These are phyloP conservation scores for Mythimna ferrago DNA, from an alignment of 2,888 invertebrate genomes.

Conservation along the genomic window DNA sequence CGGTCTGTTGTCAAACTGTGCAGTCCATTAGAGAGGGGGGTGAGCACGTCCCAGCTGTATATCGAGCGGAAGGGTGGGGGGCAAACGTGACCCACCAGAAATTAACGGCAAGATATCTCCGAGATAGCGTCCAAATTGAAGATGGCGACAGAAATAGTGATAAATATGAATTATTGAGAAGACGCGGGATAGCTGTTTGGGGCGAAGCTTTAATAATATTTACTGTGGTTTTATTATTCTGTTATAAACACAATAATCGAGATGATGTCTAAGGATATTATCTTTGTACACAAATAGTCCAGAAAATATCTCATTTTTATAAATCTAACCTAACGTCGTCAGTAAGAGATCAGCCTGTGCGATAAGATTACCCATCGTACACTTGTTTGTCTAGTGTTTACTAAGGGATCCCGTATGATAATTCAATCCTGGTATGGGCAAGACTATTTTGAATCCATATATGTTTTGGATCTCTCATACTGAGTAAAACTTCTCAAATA, in stretches of 20 bases:
- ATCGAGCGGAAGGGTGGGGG: conserved; percentile 24
- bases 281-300: background rate
- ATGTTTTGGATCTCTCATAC: no score
- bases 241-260: background rate
- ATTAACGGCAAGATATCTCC: conserved; percentile 53
- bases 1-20: conserved; percentile 50
- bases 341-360: background rate
- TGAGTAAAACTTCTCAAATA: no score
- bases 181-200: conserved; percentile 3
- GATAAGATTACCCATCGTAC: background rate
- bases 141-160: conserved; percentile 34
- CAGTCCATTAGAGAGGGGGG: conserved; percentile 51
- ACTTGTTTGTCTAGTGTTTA: background rate
- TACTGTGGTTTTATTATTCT: background rate
- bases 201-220: background rate
- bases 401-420: no score
- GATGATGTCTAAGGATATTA: background rate
- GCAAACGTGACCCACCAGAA: conserved; percentile 59
- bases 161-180: conserved; percentile 46
- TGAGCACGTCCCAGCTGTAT: conserved; percentile 60
- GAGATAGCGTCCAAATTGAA: conserved; percentile 39
- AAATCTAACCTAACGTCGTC: background rate
- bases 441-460: no score
- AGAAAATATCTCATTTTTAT: background rate
- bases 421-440: no score